Evolutionary conservation across 2,113 vertebrate genomes (phyloP), one percentile per base, ranked within the genome.

Genomic region (Acrocephalus kingi): DNA sequence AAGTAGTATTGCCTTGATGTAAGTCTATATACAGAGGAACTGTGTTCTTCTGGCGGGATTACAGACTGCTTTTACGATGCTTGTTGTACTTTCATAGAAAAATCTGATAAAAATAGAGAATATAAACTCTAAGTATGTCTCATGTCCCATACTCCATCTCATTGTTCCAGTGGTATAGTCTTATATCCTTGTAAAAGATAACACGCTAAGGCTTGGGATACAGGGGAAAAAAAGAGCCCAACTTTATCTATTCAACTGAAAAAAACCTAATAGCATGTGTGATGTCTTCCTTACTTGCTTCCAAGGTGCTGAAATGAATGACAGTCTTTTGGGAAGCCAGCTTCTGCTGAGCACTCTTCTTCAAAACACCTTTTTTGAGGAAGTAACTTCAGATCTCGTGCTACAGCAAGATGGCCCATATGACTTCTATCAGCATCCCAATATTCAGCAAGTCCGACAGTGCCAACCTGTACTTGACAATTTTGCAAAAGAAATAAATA

Each of bases 361-460:
- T 46, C 98, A 97, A 95, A 99, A 99, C 96, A 98, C 98, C 0
- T 98, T 99, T 45, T 98, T 97, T 92, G 98, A 98, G 48, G 97
- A 97, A 22, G 95, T 85, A 4, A 21, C 91, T 8, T 98, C 98
- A 24, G 97, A 97, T 49, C 98, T 99, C 35, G 30, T 88, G 24
- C 85, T 99, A 58, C 97, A 97, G 46, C 95, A 97, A 27, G 98
- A 98, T 1, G 99, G 98, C 11, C 98, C 99, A 0, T 99, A 99
- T 76, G 99, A 99, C 96, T 99, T 99, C 97, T 99, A 99, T 92
- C 99, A 98, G 86, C 98, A 99, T 75, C 98, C 99, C 76, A 99
- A 99, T 72, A 97, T 99, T 96, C 98, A 98, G 39, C 98, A 99
- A 97, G 99, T 98, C 19, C 97, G 97, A 2, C 98, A 98, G 43